Conservation (phyloP, 64 coral and sea anemone species). For the Exaiptasia diaphana region DNA sequence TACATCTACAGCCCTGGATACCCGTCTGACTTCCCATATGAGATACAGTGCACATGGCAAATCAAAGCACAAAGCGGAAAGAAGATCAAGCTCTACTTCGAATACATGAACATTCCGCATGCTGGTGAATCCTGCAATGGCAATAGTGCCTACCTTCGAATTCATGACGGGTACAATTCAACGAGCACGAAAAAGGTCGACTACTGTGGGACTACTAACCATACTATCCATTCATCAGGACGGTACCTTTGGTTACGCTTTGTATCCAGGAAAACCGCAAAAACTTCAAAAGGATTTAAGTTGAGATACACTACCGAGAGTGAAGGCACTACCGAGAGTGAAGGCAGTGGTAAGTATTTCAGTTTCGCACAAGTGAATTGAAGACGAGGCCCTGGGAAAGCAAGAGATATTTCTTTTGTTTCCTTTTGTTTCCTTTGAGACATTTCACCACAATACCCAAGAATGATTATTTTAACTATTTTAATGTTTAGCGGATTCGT, state of each 20-base stretch:
- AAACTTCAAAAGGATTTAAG: conserved; percentile 29
- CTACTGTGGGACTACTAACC: conserved; percentile 1
- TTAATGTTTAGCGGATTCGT: no score
- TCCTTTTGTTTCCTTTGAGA: not conserved
- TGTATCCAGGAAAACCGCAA: not conserved
- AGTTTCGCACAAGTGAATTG: not conserved
- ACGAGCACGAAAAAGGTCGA: not conserved
- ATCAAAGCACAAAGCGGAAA: conserved; percentile 32
- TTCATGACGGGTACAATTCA: conserved; percentile 22
- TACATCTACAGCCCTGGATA: conserved; percentile 23
- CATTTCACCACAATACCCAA: not conserved
- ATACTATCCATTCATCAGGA: conserved; percentile 28
- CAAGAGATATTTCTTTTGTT: not conserved
- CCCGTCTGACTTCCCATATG: conserved; percentile 35
- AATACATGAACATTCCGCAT: conserved; percentile 37
- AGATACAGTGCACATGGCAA: conserved; percentile 49
- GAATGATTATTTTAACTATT: not conserved
- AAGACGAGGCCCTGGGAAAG: not conserved
- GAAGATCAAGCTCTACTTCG: conserved; percentile 20
- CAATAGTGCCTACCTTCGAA: conserved; percentile 25
- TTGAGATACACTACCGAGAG: not conserved
- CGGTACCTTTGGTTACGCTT: conserved; percentile 53
- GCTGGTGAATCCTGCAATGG: not conserved
- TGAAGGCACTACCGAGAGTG: not conserved
- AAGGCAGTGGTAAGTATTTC: not conserved